Base-by-base conservation (phyloP, 2,888 invertebrate species). In the Drosophila falleni region DNA sequence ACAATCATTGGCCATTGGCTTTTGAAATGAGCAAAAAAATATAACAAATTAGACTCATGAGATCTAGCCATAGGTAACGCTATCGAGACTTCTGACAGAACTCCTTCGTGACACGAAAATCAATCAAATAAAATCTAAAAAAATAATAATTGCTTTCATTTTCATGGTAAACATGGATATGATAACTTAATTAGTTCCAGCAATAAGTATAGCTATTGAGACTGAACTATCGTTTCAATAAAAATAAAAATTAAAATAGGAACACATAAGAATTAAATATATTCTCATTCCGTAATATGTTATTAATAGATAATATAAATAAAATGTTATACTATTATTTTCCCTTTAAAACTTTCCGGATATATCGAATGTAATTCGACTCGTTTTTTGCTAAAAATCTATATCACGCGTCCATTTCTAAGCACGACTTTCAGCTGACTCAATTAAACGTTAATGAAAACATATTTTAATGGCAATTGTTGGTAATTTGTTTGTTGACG, bases 381-480 rank as follows among this genome's bases (percentile, higher is more conserved):
- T 39, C 15, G 10, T 11, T 29, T 16, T 16, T 13, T 5, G 6
- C 5, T 19, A 15, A 9, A 39, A 41, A 15, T 41, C 9, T 5
- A 0, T 8, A 26, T 15, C 55, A 55, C 55, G 31, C 44, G 23
- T n/a, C 5, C 55, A 56, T 23, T 33, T 23, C 55, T 35, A 56
- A 11, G 35, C 44, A n/a, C 37, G 35, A 15, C 37, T 47, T 46
- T 56, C 29, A 15, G 11, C 42, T 50, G 53, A 67, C 67, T 67
- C 82, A 85, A 81, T 85, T 78, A 81, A 75, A 70, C 54, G 75
- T 55, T 81, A 85, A 81, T 81, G 81, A 69, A 78, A 85, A 74
- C 74, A 71, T 71, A 84, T 64, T 81, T 79, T 56, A 79, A 75
- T 72, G 65, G 60, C 56, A 82, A 86, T 75, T 79, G 71, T 86